Evolutionary conservation across 2,113 vertebrate genomes (phyloP).

Genomic region (Amphilophus citrinellus): DNA sequence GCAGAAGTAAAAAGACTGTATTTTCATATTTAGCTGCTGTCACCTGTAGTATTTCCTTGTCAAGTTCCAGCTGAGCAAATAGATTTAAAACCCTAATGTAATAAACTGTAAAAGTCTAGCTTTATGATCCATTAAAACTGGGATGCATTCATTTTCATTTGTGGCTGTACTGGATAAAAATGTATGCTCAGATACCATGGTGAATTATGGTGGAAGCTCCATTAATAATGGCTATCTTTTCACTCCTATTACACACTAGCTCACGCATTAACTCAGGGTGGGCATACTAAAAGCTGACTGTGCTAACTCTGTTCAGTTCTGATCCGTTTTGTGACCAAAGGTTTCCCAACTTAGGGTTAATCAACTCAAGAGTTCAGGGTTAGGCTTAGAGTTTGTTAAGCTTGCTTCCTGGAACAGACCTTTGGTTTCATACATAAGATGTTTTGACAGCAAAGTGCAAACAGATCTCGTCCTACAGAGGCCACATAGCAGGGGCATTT

Average conservation of each 20-base stretch:
- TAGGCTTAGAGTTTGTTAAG: neutral
- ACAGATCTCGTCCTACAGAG: slow-evolving; percentile 40
- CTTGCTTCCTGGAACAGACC: neutral
- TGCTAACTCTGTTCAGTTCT: neutral
- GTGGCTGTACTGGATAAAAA: neutral
- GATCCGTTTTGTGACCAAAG: neutral
- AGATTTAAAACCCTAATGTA: slow-evolving; percentile 3
- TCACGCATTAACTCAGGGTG: neutral
- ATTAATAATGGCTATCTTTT: neutral
- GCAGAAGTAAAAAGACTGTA: neutral
- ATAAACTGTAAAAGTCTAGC: neutral
- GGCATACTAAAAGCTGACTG: neutral
- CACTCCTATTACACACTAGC: slow-evolving; percentile 2
- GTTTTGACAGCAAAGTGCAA: slow-evolving; percentile 60
- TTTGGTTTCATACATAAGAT: slow-evolving; percentile 38
- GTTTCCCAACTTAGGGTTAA: neutral
- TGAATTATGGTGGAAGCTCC: neutral
- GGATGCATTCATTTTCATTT: slow-evolving; percentile 8
- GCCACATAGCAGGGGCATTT: slow-evolving; percentile 22
- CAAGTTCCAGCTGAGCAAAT: neutral
- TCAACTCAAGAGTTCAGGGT: neutral
- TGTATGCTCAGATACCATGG: neutral
- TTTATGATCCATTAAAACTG: neutral
- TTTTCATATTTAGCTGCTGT: neutral
- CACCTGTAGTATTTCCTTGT: neutral